Percentiles rank a stretch among this genome's conserved stretches.
phyloP scores from a whole-genome alignment of 2,888 invertebrate genomes.

The Acrocera orbiculus region DNA sequence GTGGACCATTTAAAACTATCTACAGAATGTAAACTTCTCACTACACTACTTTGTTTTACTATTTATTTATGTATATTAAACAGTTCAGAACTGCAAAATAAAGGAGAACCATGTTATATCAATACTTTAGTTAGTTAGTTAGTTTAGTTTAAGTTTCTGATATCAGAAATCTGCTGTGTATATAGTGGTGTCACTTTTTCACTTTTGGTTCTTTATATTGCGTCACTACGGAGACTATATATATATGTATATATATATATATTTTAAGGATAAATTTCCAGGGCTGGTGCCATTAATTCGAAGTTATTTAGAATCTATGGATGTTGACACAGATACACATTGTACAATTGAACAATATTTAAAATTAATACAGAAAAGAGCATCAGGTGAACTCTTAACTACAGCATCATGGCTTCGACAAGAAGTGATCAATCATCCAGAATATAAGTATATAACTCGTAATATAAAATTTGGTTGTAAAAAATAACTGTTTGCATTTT shows the following conservation, averaged over 20 bases:
- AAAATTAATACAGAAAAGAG: conserved; percentile 72
- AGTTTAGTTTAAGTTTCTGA: neutral
- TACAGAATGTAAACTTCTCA: too few species aligned
- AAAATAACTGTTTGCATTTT: neutral
- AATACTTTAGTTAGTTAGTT: too few species aligned
- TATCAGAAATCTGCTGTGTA: too few species aligned
- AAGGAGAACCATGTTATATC: too few species aligned
- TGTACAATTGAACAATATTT: conserved; percentile 95
- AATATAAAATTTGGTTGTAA: neutral
- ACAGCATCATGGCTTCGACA: conserved; percentile 90
- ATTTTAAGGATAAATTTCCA: conserved; percentile 66
- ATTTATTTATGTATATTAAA: too few species aligned
- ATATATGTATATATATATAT: neutral
- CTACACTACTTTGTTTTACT: too few species aligned
- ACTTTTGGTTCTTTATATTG: neutral
- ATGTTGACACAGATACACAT: conserved; percentile 95
- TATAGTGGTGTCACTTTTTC: too few species aligned
- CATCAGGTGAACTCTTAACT: conserved; percentile 77
- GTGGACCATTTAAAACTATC: too few species aligned
- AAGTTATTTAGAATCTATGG: conserved; percentile 85
- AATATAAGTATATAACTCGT: conserved; percentile 57
- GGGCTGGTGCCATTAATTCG: conserved; percentile 88
- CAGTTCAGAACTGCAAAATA: too few species aligned
- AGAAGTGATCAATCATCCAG: conserved; percentile 72
- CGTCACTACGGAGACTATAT: neutral